Percentiles rank a stretch among this genome's conserved stretches.
These are phyloP conservation scores for Acanthurus leucopareius DNA, from an alignment of 2,797 vertebrate genomes.

Conservation along the genomic window DNA sequence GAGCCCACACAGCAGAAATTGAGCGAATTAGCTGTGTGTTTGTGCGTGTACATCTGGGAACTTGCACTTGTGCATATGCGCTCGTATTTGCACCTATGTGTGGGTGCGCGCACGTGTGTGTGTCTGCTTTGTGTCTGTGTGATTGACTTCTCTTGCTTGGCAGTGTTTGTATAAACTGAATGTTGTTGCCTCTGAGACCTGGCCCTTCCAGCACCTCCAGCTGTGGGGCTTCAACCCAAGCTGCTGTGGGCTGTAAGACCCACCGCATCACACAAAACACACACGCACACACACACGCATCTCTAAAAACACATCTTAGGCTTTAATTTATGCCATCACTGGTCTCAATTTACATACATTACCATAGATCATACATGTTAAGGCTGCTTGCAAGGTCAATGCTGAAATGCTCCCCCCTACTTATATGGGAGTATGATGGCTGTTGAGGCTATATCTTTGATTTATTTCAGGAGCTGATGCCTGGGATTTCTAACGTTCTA, in stretches of 20 bases:
- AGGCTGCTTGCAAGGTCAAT: slow-evolving; percentile 75
- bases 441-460: not conserved
- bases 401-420: slow-evolving; percentile 42
- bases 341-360: slow-evolving; percentile 80
- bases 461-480: slow-evolving; percentile 37
- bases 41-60: slow-evolving; percentile 8
- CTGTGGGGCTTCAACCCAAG: slow-evolving; percentile 64
- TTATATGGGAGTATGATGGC: slow-evolving; percentile 33
- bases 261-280: slow-evolving; percentile 39
- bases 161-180: slow-evolving; percentile 63
- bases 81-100: slow-evolving; percentile 33
- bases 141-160: slow-evolving; percentile 30
- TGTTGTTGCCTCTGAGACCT: slow-evolving; percentile 64
- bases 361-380: slow-evolving; percentile 75
- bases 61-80: slow-evolving; percentile 25
- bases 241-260: slow-evolving; percentile 51
- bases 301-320: slow-evolving; percentile 57
- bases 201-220: slow-evolving; percentile 60
- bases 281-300: slow-evolving; percentile 25
- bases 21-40: slow-evolving; percentile 42
- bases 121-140: slow-evolving; percentile 1
- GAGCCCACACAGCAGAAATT: slow-evolving; percentile 64
- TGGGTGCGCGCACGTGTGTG: not conserved
- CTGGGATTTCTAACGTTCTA: slow-evolving; percentile 10
- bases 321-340: slow-evolving; percentile 78